These are phyloP conservation scores for Mechanitis mazaeus DNA, from an alignment of 2,888 invertebrate genomes.

Conservation along the genomic window DNA sequence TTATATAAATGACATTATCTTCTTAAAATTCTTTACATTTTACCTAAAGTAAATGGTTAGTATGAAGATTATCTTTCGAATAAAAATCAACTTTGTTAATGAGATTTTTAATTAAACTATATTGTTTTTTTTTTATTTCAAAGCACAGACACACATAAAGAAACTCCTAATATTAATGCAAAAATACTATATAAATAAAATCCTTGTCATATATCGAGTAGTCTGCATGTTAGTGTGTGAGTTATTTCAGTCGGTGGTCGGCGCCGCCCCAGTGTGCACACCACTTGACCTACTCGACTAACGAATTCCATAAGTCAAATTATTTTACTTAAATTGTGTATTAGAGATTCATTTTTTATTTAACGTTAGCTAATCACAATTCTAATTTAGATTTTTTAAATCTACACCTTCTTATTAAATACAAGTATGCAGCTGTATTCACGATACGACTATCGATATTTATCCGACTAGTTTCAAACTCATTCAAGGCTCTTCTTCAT, in stretches of 20 bases:
- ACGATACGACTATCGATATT: no score
- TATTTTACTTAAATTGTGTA: slow-evolving; percentile 21
- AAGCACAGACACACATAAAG: not conserved
- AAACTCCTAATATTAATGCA: not conserved
- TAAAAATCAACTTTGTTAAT: no score
- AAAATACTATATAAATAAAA: not conserved
- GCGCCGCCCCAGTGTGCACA: slow-evolving; percentile 44
- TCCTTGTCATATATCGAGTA: not conserved
- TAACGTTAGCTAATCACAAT: not conserved
- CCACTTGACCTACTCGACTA: slow-evolving; percentile 42
- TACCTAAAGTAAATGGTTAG: no score
- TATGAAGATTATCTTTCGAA: no score
- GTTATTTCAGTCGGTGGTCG: slow-evolving; percentile 45
- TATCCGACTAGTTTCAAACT: no score
- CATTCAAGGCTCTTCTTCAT: no score
- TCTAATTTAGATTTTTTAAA: no score
- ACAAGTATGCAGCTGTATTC: no score
- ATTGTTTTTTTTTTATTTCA: not conserved
- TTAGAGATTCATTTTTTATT: slow-evolving; percentile 1
- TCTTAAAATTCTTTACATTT: not conserved
- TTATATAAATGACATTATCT: no score
- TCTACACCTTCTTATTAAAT: no score
- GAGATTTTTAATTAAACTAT: no score
- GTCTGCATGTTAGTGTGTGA: slow-evolving; percentile 12
- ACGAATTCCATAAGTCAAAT: slow-evolving; percentile 43